These are phyloP conservation scores for Siderastrea siderea DNA, from an alignment of 92 coral and sea anemone species.

Conservation along the genomic window DNA sequence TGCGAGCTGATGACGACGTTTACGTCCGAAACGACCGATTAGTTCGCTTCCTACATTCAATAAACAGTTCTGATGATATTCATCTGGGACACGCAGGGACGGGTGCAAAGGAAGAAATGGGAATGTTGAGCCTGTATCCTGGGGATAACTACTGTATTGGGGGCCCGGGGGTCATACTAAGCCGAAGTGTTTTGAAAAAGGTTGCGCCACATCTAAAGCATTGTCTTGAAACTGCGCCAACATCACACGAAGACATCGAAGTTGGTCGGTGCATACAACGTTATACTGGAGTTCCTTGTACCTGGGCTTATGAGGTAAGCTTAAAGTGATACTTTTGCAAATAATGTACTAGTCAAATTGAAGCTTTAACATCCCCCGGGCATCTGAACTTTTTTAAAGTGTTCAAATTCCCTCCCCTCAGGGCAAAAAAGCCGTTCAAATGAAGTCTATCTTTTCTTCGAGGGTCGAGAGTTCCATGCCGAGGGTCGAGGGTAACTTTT, in stretches of 20 bases:
- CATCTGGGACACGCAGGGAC: conserved; percentile 71
- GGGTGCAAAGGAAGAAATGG: conserved; percentile 54
- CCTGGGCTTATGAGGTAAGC: conserved; percentile 95
- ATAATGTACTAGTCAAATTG: too few relatives aligned
- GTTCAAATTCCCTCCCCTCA: too few relatives aligned
- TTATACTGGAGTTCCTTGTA: conserved; percentile 90
- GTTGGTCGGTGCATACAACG: conserved; percentile 90
- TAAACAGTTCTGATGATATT: conserved; percentile 62
- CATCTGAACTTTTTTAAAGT: too few relatives aligned
- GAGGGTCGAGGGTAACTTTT: too few relatives aligned
- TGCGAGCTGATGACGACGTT: conserved; percentile 76
- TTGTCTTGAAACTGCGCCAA: conserved; percentile 52
- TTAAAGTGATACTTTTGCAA: not conserved
- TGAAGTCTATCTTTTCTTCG: too few relatives aligned
- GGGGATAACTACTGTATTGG: conserved; percentile 77
- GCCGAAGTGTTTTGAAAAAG: conserved; percentile 55
- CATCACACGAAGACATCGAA: conserved; percentile 63
- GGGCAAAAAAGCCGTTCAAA: too few relatives aligned
- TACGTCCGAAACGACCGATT: conserved; percentile 52
- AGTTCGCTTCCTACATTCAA: conserved; percentile 18
- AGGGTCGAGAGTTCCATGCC: too few relatives aligned
- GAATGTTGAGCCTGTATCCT: conserved; percentile 47
- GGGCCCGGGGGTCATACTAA: conserved; percentile 64
- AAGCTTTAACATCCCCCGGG: too few relatives aligned
- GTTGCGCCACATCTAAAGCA: conserved; percentile 55